Evolutionary conservation across 92 coral and sea anemone species (phyloP).

Genomic region (Phenganax subtilis): DNA sequence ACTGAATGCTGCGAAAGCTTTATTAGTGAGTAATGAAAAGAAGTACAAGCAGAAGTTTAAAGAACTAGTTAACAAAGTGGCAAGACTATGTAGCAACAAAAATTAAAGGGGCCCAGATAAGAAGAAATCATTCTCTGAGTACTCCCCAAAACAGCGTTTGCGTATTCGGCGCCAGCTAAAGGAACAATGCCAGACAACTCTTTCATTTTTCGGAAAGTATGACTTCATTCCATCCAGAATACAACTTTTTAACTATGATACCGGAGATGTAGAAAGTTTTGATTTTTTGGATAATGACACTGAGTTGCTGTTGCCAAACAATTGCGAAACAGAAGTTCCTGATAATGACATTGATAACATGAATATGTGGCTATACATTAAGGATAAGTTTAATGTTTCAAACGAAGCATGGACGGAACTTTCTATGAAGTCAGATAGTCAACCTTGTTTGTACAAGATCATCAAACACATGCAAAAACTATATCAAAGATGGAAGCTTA

Average conservation of each 20-base stretch:
- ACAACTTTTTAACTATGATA: constrained; percentile 49
- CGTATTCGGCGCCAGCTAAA: constrained; percentile 23
- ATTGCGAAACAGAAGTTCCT: constrained; percentile 22
- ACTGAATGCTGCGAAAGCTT: constrained; percentile 20
- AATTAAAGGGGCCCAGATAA: constrained; percentile 7
- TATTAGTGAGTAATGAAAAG: constrained; percentile 13
- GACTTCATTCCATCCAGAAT: constrained; percentile 50
- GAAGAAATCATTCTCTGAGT: constrained; percentile 27
- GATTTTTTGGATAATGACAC: constrained; percentile 32
- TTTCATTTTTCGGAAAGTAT: constrained; percentile 51
- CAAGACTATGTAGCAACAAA: constrained; percentile 24
- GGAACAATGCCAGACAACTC: constrained; percentile 21
- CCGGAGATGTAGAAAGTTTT: constrained; percentile 43
- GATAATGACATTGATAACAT: constrained; percentile 42
- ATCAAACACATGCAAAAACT: constrained; percentile 17
- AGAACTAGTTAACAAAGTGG: constrained; percentile 30
- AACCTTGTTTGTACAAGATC: constrained; percentile 42
- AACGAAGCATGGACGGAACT: constrained; percentile 56
- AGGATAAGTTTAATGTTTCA: constrained; percentile 49
- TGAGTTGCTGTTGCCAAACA: constrained; percentile 17
- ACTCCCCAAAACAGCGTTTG: constrained; percentile 29
- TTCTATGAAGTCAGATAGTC: constrained; percentile 37
- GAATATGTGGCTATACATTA: constrained; percentile 47
- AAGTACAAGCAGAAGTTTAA: constrained; percentile 33
- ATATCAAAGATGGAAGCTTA: constrained; percentile 41